A percentile compares a stretch with the other conserved stretches of the same genome.
Conservation (phyloP, 2,113 vertebrate genomes). For the Struthidea cinerea region DNA sequence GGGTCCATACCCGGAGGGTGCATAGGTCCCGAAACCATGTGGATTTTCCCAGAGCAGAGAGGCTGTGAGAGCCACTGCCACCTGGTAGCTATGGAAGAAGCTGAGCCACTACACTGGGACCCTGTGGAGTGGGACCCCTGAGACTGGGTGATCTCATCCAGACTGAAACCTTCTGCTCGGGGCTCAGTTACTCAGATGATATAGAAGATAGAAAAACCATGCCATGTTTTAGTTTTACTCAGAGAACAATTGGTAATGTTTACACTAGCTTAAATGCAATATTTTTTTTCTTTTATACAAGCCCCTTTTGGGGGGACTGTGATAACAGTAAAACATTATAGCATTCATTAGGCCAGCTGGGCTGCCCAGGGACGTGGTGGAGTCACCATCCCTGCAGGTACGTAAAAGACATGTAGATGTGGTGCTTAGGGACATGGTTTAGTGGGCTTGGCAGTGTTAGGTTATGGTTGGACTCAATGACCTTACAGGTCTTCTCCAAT, state of each 20-base stretch:
- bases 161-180: neutral
- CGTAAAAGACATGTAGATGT: neutral
- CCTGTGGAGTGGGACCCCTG: rapidly evolving
- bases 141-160: neutral
- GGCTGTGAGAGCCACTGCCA: neutral
- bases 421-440: neutral
- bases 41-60: neutral
- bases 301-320: neutral
- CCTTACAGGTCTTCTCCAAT: neutral
- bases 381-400: neutral
- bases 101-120: neutral
- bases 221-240: neutral
- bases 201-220: neutral
- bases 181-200: neutral
- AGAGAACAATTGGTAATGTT: neutral
- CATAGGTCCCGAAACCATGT: neutral
- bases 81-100: neutral
- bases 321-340: neutral
- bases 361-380: neutral
- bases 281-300: neutral
- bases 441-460: neutral
- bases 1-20: neutral
- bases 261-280: neutral
- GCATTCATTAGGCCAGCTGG: neutral
- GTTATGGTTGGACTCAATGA: neutral